Base-by-base conservation (phyloP, 2,113 vertebrate genomes). In the Gambusia holbrooki region DNA sequence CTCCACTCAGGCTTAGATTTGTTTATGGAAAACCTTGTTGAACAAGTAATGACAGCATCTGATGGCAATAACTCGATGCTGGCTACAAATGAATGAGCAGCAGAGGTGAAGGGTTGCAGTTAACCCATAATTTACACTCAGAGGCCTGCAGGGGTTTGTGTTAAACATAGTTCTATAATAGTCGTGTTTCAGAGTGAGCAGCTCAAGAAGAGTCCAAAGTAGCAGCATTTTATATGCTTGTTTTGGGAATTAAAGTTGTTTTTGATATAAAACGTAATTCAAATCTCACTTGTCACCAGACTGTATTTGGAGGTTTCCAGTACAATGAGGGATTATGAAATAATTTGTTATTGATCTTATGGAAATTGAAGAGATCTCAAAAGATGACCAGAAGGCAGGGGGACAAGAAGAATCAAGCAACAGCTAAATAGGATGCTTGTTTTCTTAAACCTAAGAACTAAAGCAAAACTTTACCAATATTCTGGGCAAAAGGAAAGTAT, bases 321-420 rank as follows among this genome's bases (percentile, higher is more conserved):
- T 61, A 27, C 13, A 64, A 51, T 71, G n/a, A 51, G 3, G n/a
- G 51, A 28, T 3, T 63, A 19, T 37, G 45, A 73, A 78, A 68
- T 66, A n/a, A 29, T n/a, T 42, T 3, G 40, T 42, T 5, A 15
- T 42, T 42, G 12, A 83, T 70, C 3, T 60, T 68, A 74, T 32
- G 51, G 84, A 83, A 91, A 78, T 70, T 77, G 27, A 77, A 77
- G 64, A 80, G 80, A 81, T 79, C 74, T 73, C 19, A 35, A 64
- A 82, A 81, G 83, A 80, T 70, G 85, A 89, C 82, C 75, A 84
- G 62, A 76, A 81, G 74, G 74, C 72, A 64, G 76, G 68, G 45
- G n/a, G n/a, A 76, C 40, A 45, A 62, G 33, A 51, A 84, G 78
- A 82, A 33, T 63, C 37, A 54, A 84, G 69, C 65, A 79, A 65